These are phyloP conservation scores for Diachasmimorpha longicaudata DNA, from an alignment of 1,140 invertebrate genomes.

Conservation along the genomic window DNA sequence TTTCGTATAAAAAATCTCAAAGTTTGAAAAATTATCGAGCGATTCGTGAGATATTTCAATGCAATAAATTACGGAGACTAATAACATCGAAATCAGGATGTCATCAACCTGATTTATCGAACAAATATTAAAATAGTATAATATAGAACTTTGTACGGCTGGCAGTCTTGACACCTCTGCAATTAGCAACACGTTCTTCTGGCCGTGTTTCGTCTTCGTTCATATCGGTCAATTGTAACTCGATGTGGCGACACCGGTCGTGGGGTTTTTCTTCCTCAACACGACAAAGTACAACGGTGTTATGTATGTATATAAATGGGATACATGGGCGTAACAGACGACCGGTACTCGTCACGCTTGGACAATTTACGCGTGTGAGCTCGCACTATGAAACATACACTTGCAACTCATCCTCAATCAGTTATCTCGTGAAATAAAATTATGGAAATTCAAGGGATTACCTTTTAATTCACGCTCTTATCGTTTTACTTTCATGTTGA, in stretches of 20 bases:
- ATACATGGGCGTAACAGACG: slow-evolving; percentile 1
- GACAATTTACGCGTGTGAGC: background rate
- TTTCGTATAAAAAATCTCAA: no score
- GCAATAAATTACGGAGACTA: no score
- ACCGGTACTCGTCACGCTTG: background rate
- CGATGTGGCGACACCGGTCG: background rate
- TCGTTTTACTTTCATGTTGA: no score
- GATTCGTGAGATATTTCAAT: no score
- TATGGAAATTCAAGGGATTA: no score
- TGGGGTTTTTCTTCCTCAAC: background rate
- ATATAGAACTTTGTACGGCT: no score
- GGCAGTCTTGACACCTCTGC: no score
- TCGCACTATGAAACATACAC: background rate
- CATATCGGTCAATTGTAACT: background rate
- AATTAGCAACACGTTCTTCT: background rate
- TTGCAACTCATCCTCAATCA: background rate
- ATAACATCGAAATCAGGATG: no score
- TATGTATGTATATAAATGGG: background rate
- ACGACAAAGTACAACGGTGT: background rate
- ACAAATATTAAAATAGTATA: no score
- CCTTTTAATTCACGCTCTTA: no score
- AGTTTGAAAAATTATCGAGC: no score
- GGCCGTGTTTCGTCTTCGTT: background rate
- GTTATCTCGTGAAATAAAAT: background rate
- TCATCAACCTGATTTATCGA: no score